These are phyloP conservation scores for Eurosta solidaginis DNA, from an alignment of 1,140 invertebrate genomes.

Conservation along the genomic window DNA sequence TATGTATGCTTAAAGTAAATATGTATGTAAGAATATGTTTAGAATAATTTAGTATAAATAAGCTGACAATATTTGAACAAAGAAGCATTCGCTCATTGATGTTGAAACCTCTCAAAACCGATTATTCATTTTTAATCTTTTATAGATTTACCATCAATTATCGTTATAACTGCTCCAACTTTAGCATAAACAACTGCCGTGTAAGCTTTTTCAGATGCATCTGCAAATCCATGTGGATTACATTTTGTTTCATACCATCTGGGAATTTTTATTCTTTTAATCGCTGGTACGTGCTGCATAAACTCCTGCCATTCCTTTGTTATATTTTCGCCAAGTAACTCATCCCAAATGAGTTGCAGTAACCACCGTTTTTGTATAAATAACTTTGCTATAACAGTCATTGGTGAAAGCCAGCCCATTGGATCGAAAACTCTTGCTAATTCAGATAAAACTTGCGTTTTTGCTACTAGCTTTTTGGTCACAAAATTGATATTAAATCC, in stretches of 20 bases:
- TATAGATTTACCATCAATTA: too few species aligned
- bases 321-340: constrained; percentile 38
- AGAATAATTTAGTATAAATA: too few species aligned
- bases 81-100: too few species aligned
- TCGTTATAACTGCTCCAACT: neutral
- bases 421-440: constrained; percentile 49
- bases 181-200: constrained; percentile 42
- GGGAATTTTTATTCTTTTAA: constrained; percentile 33
- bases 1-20: too few species aligned
- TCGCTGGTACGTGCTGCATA: neutral
- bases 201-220: too few species aligned
- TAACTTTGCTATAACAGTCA: constrained; percentile 50
- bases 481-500: too few species aligned
- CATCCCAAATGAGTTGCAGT: constrained; percentile 46
- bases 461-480: constrained; percentile 43
- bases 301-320: too few species aligned
- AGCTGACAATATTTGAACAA: too few species aligned
- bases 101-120: too few species aligned
- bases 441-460: constrained; percentile 45
- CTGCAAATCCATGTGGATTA: constrained; percentile 45
- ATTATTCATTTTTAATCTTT: too few species aligned
- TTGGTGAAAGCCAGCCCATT: constrained; percentile 49
- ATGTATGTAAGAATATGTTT: too few species aligned
- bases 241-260: constrained; percentile 35
- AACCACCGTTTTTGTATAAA: constrained; percentile 52